These are phyloP conservation scores for Aythya baeri DNA, from an alignment of 2,113 vertebrate genomes.

Conservation along the genomic window DNA sequence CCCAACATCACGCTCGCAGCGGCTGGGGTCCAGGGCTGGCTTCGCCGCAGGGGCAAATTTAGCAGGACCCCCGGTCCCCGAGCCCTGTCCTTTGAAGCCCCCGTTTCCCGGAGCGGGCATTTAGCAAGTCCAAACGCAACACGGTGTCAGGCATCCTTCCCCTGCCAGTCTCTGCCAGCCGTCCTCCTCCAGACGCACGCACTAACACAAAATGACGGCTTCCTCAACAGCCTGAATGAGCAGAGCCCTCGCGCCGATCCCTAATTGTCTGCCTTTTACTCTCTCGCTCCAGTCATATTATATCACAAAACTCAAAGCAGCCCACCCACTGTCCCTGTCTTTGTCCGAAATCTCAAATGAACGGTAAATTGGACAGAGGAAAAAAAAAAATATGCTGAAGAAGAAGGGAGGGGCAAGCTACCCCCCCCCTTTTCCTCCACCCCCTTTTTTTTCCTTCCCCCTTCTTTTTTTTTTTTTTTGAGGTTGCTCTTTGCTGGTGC, in stretches of 20 bases:
- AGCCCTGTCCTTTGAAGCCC: background rate
- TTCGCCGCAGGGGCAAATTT: background rate
- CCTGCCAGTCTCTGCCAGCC: slow-evolving; percentile 50
- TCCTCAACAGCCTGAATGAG: slow-evolving; percentile 61
- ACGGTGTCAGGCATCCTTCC: slow-evolving; percentile 50
- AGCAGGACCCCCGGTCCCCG: background rate
- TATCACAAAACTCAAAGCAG: slow-evolving; percentile 58
- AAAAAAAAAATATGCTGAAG: slow-evolving; percentile 7
- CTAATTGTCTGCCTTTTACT: slow-evolving; percentile 51
- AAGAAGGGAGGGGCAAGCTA: slow-evolving; percentile 45
- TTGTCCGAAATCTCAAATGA: slow-evolving; percentile 66
- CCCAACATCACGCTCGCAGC: background rate
- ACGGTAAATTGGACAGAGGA: background rate
- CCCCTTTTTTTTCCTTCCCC: background rate
- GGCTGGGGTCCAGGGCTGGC: background rate
- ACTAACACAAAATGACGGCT: slow-evolving; percentile 74
- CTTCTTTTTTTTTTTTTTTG: background rate
- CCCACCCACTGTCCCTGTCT: slow-evolving; percentile 47
- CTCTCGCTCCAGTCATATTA: slow-evolving; percentile 37
- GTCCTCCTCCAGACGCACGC: slow-evolving; percentile 47
- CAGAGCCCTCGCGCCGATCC: slow-evolving; percentile 36
- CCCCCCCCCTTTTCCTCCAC: background rate
- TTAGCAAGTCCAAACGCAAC: slow-evolving; percentile 36
- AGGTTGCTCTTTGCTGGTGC: slow-evolving; percentile 20
- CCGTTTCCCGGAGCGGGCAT: background rate